phyloP scores from a whole-genome alignment of 2,797 vertebrate species.

The Clamator glandarius region DNA sequence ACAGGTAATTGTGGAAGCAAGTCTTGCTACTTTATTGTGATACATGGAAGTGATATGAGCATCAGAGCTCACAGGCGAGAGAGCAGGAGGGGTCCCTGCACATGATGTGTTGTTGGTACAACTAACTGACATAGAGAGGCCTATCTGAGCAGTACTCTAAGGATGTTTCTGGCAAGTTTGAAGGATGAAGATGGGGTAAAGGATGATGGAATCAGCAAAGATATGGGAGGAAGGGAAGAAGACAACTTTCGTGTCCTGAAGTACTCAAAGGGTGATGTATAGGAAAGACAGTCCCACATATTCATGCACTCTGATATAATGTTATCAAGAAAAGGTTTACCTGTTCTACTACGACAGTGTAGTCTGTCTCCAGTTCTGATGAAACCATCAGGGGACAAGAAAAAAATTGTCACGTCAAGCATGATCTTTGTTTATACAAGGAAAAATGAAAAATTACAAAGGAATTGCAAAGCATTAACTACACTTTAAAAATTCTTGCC shows the following conservation, averaged over 20 bases:
- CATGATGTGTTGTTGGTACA: neutral
- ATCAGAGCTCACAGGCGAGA: neutral
- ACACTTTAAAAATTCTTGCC: neutral
- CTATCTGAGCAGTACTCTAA: neutral
- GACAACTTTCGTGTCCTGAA: neutral
- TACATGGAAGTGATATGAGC: neutral
- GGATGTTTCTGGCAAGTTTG: neutral
- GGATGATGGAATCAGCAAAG: neutral
- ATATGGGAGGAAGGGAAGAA: neutral
- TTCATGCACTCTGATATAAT: neutral
- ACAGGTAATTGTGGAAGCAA: neutral
- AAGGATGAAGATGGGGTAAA: neutral
- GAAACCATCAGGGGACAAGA: neutral
- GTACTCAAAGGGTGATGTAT: neutral
- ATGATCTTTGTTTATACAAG: neutral
- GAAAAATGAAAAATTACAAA: neutral
- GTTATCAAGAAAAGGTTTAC: neutral
- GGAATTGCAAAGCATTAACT: neutral
- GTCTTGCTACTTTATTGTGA: neutral
- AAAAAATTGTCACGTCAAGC: neutral
- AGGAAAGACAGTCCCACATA: neutral
- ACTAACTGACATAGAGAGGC: neutral
- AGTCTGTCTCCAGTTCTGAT: neutral
- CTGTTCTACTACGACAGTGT: neutral
- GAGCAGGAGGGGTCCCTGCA: no score